Evolutionary conservation across 2,797 vertebrate species (phyloP), one percentile per base, ranked within the genome.

Genomic region (Semotilus atromaculatus): DNA sequence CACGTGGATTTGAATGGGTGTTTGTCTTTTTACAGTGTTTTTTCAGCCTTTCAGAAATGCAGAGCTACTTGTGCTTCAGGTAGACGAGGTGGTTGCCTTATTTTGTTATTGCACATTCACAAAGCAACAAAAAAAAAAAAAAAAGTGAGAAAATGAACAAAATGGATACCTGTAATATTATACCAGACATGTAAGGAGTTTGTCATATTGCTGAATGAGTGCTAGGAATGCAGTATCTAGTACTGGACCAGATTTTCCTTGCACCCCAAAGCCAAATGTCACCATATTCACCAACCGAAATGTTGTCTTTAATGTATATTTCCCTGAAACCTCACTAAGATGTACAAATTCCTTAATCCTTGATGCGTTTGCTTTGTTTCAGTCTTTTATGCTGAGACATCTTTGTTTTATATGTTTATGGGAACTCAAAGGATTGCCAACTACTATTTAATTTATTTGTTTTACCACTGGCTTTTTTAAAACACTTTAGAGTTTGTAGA

Each of bases 391-490:
- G 53, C 66, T 84, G 74, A 85, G 79, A 83, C 60, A 43, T 62
- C 48, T 85, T 85, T 86, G 82, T 87, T 89, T 82, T 85, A 34
- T 67, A 83, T 34, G 38, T 88, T 85, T 51, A 72, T 7, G 21
- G 60, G 19, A 66, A 55, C 58, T 45, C 11, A 85, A 84, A 67
- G 43, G 70, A 70, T 71, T 82, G 85, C 85, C 88, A 83, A 75
- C 70, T 74, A 66, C 81, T 86, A 74, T 78, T 89, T 90, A 82
- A 90, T 91, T 91, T 93, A 88, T 92, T 89, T 74, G 18, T 88
- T 86, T 93, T 88, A 91, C 88, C 79, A 90, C 81, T 90, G 43
- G 76, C 82, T 90, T 93, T 92, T 91, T 86, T 73, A 84, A 75
- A 21, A 51, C 31, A 82, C 29, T 60, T 60, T 79, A 60, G 62